These are phyloP conservation scores for Podarcis lilfordi DNA, from an alignment of 2,797 vertebrate species.

Conservation along the genomic window DNA sequence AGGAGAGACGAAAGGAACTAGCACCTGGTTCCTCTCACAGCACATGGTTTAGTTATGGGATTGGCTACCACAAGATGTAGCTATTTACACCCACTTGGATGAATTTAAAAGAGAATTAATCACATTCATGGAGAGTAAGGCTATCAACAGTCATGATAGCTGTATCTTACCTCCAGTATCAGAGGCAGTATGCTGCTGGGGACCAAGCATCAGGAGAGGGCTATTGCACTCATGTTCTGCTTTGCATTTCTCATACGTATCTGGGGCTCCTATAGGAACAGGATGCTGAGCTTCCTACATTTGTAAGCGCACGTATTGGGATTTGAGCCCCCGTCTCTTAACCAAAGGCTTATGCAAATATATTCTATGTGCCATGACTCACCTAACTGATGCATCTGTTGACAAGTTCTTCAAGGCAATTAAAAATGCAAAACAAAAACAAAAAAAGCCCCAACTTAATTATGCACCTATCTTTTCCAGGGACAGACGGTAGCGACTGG, in stretches of 20 bases:
- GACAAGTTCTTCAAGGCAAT: conserved; percentile 9
- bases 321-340: neutral
- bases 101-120: too few relatives aligned
- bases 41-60: neutral
- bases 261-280: neutral
- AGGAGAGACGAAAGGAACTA: too few relatives aligned
- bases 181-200: too few relatives aligned
- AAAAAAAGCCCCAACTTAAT: neutral
- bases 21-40: too few relatives aligned
- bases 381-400: neutral
- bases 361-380: neutral
- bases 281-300: neutral
- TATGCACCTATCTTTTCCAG: neutral
- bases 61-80: too few relatives aligned
- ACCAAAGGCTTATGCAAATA: neutral
- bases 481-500: neutral
- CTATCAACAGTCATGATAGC: too few relatives aligned
- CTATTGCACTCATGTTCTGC: too few relatives aligned
- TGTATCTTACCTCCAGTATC: too few relatives aligned
- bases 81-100: too few relatives aligned
- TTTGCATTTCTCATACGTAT: too few relatives aligned
- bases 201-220: too few relatives aligned
- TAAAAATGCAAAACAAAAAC: neutral
- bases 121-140: too few relatives aligned
- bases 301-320: neutral